Base-by-base conservation (phyloP, 2,113 vertebrate genomes). In the Euleptes europaea region DNA sequence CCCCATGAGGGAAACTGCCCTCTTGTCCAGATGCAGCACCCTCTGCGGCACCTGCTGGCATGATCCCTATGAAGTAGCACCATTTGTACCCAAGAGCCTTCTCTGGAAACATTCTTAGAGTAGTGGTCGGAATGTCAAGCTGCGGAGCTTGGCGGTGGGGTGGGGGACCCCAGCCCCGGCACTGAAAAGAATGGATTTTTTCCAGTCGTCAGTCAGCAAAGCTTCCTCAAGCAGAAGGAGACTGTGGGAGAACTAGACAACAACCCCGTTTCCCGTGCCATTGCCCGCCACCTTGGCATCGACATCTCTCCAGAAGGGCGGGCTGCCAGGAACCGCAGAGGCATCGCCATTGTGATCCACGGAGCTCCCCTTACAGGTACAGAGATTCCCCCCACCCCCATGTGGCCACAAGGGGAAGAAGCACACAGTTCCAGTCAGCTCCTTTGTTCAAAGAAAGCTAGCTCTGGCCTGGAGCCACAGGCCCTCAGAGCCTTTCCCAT, bases 291-390 rank as follows among this genome's bases (percentile, higher is more conserved):
- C 90, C 94, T 97, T 57, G 93, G 96, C 84, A 87, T 95, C 0
- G 95, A 97, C 67, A 85, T 92, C 7, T 94, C 96, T 12, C 80
- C 93, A 7, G 96, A 97, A 78, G 92, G 90, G 15, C 84, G 44
- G 0, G 78, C 93, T 40, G 94, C 95, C 83, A 92, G 1, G 71
- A 96, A 93, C 57, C 89, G 42, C 65, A 95, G 88, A 85, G 98
- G 98, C 84, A 96, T 99, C 0, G 92, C 96, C 73, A 1, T 99
- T 65, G 94, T 99, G 1, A 2, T 98, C 65, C 96, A 98, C 0
- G 98, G 98, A 74, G 96, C 98, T 0, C 98, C 98, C 1, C 65
- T 92, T 47, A 94, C 97, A 91, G 98, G 98, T 99, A 94, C 0
- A 2, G 40, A 51, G 40, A n/a, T 63, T 28, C 57, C 60, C 60